A percentile compares a stretch with the other conserved stretches of the same genome.
Conservation (phyloP, 2,888 invertebrate genomes). For the Pteria penguin region DNA sequence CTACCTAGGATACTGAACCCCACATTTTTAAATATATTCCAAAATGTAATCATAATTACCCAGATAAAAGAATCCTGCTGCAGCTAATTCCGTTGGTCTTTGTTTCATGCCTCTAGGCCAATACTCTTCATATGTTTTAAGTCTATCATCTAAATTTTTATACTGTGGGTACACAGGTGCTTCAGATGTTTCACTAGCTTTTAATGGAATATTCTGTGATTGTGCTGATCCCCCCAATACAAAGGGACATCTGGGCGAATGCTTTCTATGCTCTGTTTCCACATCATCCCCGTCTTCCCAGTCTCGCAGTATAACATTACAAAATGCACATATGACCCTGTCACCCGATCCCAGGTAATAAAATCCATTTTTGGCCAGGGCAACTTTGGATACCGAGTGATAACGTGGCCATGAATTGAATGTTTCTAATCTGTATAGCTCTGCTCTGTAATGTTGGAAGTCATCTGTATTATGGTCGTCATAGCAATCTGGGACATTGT, state of each 20-base stretch:
- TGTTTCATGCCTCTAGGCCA: slow-evolving; percentile 22
- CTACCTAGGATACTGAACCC: too few species aligned
- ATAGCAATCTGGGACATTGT: slow-evolving; percentile 10
- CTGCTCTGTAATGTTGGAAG: slow-evolving; percentile 42
- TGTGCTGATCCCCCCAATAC: slow-evolving; percentile 42
- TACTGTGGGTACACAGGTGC: slow-evolving; percentile 2
- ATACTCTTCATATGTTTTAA: neutral
- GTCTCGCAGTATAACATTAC: slow-evolving; percentile 51
- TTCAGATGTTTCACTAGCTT: neutral
- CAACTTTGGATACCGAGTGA: slow-evolving; percentile 44
- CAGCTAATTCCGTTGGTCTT: slow-evolving; percentile 11
- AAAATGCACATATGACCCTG: slow-evolving; percentile 54
- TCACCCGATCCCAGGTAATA: slow-evolving; percentile 50
- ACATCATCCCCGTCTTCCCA: slow-evolving; percentile 55
- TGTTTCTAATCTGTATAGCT: slow-evolving; percentile 38
- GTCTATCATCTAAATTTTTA: neutral
- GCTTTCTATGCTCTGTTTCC: slow-evolving; percentile 47
- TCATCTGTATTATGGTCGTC: slow-evolving; percentile 46
- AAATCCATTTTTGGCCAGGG: slow-evolving; percentile 53
- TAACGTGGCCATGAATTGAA: slow-evolving; percentile 50
- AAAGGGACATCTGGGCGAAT: slow-evolving; percentile 50
- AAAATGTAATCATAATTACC: too few species aligned
- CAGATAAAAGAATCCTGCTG: slow-evolving; percentile 21
- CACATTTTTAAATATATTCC: too few species aligned
- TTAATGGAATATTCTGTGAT: slow-evolving; percentile 41